These are phyloP conservation scores for Empis livida DNA, from an alignment of 2,888 invertebrate genomes.

Conservation along the genomic window DNA sequence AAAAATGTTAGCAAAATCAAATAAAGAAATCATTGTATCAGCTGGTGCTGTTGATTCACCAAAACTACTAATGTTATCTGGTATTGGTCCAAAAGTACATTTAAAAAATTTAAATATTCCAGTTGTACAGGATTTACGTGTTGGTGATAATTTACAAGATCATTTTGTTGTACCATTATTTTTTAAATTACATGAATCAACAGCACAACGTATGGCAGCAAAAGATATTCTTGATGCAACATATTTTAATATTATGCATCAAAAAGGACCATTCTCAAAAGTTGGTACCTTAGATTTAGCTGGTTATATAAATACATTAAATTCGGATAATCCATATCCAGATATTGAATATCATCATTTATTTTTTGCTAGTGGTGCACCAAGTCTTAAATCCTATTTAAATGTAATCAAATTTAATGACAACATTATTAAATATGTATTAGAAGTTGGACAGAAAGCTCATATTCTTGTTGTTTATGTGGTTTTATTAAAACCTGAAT, in stretches of 20 bases:
- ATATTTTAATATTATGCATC: slow-evolving; percentile 29
- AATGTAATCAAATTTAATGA: slow-evolving; percentile 16
- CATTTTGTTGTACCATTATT: slow-evolving; percentile 47
- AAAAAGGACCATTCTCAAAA: slow-evolving; percentile 19
- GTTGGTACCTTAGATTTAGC: slow-evolving; percentile 31
- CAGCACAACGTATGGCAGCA: not conserved
- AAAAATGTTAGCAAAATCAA: slow-evolving; percentile 10
- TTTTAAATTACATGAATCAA: slow-evolving; percentile 28
- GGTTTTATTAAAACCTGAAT: slow-evolving; percentile 28
- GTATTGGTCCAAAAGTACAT: slow-evolving; percentile 19
- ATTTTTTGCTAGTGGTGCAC: slow-evolving; percentile 20
- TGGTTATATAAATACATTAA: slow-evolving; percentile 38
- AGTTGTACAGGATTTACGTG: slow-evolving; percentile 26
- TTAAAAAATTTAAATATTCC: slow-evolving; percentile 15
- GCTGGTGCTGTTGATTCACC: slow-evolving; percentile 23
- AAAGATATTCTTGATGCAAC: slow-evolving; percentile 8
- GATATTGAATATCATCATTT: slow-evolving; percentile 34
- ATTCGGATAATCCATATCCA: slow-evolving; percentile 28
- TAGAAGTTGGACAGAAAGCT: slow-evolving; percentile 9
- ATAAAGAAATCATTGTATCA: slow-evolving; percentile 20
- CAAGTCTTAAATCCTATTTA: slow-evolving; percentile 12
- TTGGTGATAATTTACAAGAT: slow-evolving; percentile 67
- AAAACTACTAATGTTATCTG: slow-evolving; percentile 20
- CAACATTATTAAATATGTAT: slow-evolving; percentile 14
- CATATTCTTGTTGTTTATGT: slow-evolving; percentile 22